Evolutionary conservation across 2,113 vertebrate species (phyloP).

Genomic region (Camelus dromedarius): DNA sequence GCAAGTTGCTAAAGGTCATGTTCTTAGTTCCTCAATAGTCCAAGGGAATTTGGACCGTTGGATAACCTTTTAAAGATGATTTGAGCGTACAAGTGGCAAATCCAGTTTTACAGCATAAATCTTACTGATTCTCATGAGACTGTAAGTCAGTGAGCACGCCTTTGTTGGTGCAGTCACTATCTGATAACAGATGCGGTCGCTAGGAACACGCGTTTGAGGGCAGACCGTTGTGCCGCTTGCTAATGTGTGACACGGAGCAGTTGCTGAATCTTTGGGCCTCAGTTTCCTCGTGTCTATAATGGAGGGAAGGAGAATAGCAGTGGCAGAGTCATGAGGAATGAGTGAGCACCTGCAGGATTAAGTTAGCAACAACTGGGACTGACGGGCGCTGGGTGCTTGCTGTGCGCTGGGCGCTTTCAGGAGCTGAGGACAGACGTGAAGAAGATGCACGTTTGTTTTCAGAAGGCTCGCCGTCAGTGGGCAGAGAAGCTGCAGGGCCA

Average conservation of each 20-base stretch:
- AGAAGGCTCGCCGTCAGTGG: neutral
- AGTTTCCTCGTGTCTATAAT: neutral
- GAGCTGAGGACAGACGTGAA: neutral
- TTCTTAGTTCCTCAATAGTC: neutral
- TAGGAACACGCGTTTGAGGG: neutral
- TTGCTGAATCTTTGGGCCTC: neutral
- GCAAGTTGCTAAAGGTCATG: neutral
- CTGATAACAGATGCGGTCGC: fast-evolving
- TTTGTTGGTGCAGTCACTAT: fast-evolving
- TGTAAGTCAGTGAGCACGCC: neutral
- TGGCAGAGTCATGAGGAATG: neutral
- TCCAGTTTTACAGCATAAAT: neutral
- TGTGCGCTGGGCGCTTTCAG: neutral
- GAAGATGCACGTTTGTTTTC: neutral
- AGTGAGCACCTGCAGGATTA: neutral
- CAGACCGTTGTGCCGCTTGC: neutral
- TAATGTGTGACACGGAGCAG: fast-evolving
- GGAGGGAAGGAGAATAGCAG: too few relatives aligned
- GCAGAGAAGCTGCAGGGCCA: neutral
- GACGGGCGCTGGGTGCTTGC: too few relatives aligned
- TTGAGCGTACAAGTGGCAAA: neutral
- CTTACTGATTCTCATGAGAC: neutral
- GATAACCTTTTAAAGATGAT: neutral
- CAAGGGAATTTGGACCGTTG: neutral
- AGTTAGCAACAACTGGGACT: neutral